phyloP scores from a whole-genome alignment of 2,113 vertebrate genomes.

The Protobothrops mucrosquamatus region DNA sequence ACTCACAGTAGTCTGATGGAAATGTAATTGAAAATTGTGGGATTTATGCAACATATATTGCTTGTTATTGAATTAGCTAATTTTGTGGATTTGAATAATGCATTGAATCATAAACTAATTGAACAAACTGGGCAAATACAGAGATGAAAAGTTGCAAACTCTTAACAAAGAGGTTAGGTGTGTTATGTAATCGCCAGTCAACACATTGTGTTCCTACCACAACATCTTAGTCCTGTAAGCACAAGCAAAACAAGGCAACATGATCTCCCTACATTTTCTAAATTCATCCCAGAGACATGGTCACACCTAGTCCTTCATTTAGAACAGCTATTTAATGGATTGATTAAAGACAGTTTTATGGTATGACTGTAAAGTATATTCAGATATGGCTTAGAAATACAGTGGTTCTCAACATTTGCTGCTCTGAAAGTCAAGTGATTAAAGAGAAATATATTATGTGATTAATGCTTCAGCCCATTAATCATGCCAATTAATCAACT shows the following conservation, averaged over 20 bases:
- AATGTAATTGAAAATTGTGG: not conserved
- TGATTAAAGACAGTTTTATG: not conserved
- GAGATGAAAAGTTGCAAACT: not conserved
- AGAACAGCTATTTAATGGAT: not conserved
- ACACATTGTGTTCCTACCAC: not conserved
- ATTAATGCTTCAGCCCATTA: constrained; percentile 6
- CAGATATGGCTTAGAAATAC: not conserved
- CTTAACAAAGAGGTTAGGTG: not conserved
- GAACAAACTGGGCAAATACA: not conserved
- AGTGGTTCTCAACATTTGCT: not conserved
- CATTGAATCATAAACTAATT: not conserved
- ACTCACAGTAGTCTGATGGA: not conserved
- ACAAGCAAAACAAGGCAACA: not conserved
- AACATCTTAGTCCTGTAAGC: not conserved
- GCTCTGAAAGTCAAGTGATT: not conserved
- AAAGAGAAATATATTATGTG: not conserved
- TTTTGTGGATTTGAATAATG: not conserved
- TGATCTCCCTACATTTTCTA: not conserved
- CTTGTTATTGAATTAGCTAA: not conserved
- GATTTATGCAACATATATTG: not conserved
- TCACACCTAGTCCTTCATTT: not conserved
- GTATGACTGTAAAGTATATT: not conserved
- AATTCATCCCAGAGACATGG: not conserved
- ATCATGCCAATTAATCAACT: not conserved
- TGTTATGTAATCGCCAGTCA: not conserved